phyloP scores from a whole-genome alignment of 35 echinoderm and acorn worm species.

The Acanthaster planci region DNA sequence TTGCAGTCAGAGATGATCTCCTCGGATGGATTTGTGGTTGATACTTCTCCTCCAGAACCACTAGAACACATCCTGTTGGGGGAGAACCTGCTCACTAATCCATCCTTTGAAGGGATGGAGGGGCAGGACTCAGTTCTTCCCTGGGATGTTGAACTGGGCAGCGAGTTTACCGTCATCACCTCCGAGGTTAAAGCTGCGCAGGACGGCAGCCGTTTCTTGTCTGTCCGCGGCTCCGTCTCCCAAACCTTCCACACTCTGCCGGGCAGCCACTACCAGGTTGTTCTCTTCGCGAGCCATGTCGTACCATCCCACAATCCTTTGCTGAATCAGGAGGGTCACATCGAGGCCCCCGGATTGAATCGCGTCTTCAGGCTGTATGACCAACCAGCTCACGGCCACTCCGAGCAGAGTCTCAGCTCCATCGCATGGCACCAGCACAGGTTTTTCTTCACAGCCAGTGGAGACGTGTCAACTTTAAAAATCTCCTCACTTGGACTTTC shows the following conservation, averaged over 20 bases:
- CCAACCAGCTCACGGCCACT: neutral
- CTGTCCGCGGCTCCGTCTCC: neutral
- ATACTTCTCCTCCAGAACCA: slow-evolving; percentile 22
- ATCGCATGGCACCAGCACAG: neutral
- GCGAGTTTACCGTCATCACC: neutral
- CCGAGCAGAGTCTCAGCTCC: too few relatives aligned
- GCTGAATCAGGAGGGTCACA: slow-evolving; percentile 26
- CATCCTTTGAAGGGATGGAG: slow-evolving; percentile 24
- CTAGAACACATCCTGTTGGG: neutral
- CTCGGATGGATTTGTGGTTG: slow-evolving; percentile 39
- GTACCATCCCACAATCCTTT: neutral
- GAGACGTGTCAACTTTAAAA: neutral
- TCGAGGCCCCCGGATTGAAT: slow-evolving; percentile 18
- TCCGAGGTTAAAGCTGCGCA: neutral
- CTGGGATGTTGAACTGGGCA: neutral
- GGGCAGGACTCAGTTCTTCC: neutral
- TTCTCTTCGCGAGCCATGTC: slow-evolving; percentile 2
- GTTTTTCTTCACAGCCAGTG: slow-evolving; percentile 25
- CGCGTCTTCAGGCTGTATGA: slow-evolving; percentile 32
- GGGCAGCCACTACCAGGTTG: neutral
- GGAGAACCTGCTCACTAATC: slow-evolving; percentile 17
- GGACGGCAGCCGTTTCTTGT: neutral
- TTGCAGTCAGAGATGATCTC: neutral
- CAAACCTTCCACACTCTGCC: neutral
- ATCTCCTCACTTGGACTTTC: neutral